Evolutionary conservation across 2,113 vertebrate species (phyloP).

Genomic region (Copsychus sechellarum): DNA sequence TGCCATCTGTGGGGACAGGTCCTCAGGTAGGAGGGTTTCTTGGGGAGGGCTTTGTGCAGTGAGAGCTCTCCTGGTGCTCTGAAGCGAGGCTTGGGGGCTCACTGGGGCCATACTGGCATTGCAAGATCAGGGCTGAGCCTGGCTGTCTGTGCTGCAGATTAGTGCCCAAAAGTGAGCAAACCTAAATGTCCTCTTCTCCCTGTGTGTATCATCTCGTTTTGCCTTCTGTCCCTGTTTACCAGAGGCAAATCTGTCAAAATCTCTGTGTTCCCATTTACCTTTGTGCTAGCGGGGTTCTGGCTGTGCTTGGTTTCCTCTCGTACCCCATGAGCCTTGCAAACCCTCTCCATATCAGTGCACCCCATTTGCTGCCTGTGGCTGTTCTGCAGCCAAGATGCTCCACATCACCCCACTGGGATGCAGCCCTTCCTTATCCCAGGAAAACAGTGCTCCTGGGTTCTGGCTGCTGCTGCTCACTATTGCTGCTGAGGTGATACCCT

Average conservation of each 20-base stretch:
- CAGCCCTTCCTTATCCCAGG: not conserved
- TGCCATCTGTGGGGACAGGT: slow-evolving; percentile 95
- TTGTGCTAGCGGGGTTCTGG: not conserved
- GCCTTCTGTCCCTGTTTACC: not conserved
- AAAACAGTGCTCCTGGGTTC: not conserved
- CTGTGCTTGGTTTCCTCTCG: not conserved
- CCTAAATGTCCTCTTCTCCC: not conserved
- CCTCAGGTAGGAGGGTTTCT: slow-evolving; percentile 83
- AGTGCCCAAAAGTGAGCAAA: not conserved
- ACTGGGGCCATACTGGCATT: not conserved
- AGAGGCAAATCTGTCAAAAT: not conserved
- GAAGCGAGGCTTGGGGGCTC: not conserved
- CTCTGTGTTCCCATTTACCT: not conserved
- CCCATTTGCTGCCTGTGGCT: not conserved
- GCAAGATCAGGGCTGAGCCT: not conserved
- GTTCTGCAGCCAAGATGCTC: not conserved
- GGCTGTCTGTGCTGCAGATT: not conserved
- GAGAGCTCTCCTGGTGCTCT: not conserved
- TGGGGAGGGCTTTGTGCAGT: not conserved
- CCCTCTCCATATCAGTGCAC: not conserved
- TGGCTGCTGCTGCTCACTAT: not conserved
- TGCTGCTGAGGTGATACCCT: not conserved
- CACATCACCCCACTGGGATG: not conserved
- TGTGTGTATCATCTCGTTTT: not conserved
- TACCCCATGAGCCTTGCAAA: not conserved